These are phyloP conservation scores for Polylopha cassiicola DNA, from an alignment of 2,888 invertebrate genomes.

Conservation along the genomic window DNA sequence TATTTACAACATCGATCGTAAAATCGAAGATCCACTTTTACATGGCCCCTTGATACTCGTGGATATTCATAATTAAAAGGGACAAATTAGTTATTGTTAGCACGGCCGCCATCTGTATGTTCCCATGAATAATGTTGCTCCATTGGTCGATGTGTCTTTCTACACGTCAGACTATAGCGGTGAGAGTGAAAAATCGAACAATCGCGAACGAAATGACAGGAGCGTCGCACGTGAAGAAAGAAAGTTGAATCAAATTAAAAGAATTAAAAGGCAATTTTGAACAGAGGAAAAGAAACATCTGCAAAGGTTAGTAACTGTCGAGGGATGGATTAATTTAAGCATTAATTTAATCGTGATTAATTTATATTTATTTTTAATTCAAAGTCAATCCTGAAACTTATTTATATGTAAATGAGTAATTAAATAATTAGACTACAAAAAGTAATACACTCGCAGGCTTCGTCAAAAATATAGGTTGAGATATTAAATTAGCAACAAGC, in stretches of 20 bases:
- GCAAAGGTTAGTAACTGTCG: no score
- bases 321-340: no score
- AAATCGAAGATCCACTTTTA: conserved; percentile 33
- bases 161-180: conserved; percentile 58
- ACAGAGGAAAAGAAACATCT: conserved; percentile 4
- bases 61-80: conserved; percentile 54
- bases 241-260: neutral
- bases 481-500: no score
- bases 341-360: no score
- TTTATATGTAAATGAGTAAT: no score
- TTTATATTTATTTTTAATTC: no score
- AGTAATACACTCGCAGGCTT: no score
- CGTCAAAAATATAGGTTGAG: no score
- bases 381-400: no score
- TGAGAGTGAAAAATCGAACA: conserved; percentile 59
- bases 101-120: conserved; percentile 39
- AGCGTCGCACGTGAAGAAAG: conserved; percentile 35
- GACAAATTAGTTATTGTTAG: conserved; percentile 47
- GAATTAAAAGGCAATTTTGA: conserved; percentile 3
- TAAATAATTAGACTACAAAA: no score
- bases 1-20: conserved; percentile 37
- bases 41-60: no score
- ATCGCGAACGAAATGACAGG: conserved; percentile 30
- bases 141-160: conserved; percentile 47
- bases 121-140: conserved; percentile 39